Base-by-base conservation (phyloP, 2,113 vertebrate genomes). In the Albula goreensis region DNA sequence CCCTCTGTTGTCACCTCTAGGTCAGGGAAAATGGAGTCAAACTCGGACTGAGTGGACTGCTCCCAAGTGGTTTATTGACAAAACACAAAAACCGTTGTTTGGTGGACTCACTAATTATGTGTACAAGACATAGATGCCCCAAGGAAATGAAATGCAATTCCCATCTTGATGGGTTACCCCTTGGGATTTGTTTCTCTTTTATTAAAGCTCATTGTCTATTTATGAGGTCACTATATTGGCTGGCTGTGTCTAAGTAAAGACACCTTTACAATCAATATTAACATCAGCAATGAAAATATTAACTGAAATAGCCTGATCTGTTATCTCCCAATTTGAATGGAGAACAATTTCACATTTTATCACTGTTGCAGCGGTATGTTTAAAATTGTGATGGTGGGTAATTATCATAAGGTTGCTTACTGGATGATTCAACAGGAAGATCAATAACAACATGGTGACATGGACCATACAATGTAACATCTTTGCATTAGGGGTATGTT, bases 131-230 rank as follows among this genome's bases (percentile, higher is more conserved):
- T 95, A 94, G 94, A 94, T 93, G 95, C 98, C 96, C 96, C 88
- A 94, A 97, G 97, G 97, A 99, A 98, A 98, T 98, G 98, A 98
- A 98, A 97, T 97, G 96, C 96, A 97, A 98, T 98, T 97, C 97
- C 97, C 97, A 97, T 96, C 96, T 97, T 97, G 97, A 97, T 97
- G 95, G 96, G 96, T 81, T 25, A 2, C 17, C 97, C 96, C 97
- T 93, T 94, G 97, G 97, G 97, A 98, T 95, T 96, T 96, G 96
- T 97, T 97, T 91, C 95, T 94, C 96, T 97, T 96, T 97, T 98
- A 98, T 98, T 98, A 98, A 41, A 98, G 96, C 96, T 96, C 96
- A 97, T 96, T 97, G 97, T 96, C 94, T 97, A 96, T 96, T 98
- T 97, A 97, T 96, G 96, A 97, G 96, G 96, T 96, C 96, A 95